Percentiles rank a stretch among this genome's conserved stretches.
Conservation (phyloP, 2,888 invertebrate species). For the Caenorhabditis doughertyi region DNA sequence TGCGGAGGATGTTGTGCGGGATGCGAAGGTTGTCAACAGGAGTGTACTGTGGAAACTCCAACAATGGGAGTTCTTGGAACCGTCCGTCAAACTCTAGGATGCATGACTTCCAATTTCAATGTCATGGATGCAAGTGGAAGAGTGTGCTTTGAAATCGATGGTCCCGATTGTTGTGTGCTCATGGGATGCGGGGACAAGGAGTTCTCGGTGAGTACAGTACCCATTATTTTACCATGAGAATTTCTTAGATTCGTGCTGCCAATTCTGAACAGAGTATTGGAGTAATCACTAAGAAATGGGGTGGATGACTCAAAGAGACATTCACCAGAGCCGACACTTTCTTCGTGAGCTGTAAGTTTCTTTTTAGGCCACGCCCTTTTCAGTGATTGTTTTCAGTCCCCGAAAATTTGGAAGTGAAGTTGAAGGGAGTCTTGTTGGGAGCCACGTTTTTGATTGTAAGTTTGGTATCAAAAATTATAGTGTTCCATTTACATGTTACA, state of each 20-base stretch:
- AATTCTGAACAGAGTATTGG: slow-evolving; percentile 30
- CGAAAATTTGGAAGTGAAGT: slow-evolving; percentile 64
- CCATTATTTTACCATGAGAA: neutral
- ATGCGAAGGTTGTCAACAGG: slow-evolving; percentile 64
- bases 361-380: too few species aligned
- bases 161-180: slow-evolving; percentile 65
- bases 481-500: too few species aligned
- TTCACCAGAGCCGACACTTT: slow-evolving; percentile 69
- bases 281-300: slow-evolving; percentile 65
- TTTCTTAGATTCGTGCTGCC: slow-evolving; percentile 29
- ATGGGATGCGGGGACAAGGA: slow-evolving; percentile 68
- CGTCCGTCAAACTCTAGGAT: slow-evolving; percentile 58
- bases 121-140: slow-evolving; percentile 61
- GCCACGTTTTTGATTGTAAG: slow-evolving; percentile 72
- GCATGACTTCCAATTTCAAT: slow-evolving; percentile 56
- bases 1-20: slow-evolving; percentile 88
- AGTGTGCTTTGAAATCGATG: slow-evolving; percentile 58
- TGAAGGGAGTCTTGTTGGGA: slow-evolving; percentile 70
- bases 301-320: slow-evolving; percentile 69
- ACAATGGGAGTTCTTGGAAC: slow-evolving; percentile 50
- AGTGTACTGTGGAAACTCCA: slow-evolving; percentile 43
- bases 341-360: too few species aligned
- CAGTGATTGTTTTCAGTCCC: slow-evolving; percentile 45
- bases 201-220: slow-evolving; percentile 59
- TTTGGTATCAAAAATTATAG: too few species aligned